phyloP scores from a whole-genome alignment of 2,888 invertebrate species.

The Brenthis hecate region DNA sequence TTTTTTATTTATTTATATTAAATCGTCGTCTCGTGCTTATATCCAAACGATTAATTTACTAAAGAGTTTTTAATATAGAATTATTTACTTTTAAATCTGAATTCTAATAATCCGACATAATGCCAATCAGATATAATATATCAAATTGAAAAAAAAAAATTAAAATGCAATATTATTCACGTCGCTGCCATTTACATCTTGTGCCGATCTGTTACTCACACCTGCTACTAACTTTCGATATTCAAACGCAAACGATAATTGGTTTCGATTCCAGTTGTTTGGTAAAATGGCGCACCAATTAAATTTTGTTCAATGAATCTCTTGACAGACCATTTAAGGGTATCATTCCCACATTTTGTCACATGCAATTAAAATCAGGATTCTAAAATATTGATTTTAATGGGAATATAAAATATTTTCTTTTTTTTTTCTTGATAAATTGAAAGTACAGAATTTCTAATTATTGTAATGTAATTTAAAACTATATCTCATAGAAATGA shows the following conservation, averaged over 20 bases:
- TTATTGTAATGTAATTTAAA: too few relatives aligned
- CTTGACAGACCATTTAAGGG: slow-evolving; percentile 28
- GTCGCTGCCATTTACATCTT: slow-evolving; percentile 47
- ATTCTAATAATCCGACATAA: too few relatives aligned
- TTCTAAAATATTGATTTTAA: slow-evolving; percentile 1
- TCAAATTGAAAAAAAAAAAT: background rate
- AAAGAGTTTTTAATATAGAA: too few relatives aligned
- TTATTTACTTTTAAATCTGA: too few relatives aligned
- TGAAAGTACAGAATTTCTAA: too few relatives aligned
- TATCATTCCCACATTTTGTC: background rate
- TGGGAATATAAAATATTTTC: too few relatives aligned
- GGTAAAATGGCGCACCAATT: slow-evolving; percentile 68
- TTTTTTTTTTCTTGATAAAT: too few relatives aligned
- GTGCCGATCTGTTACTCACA: slow-evolving; percentile 58
- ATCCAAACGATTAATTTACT: too few relatives aligned
- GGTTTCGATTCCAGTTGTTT: slow-evolving; percentile 74
- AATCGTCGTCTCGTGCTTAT: too few relatives aligned
- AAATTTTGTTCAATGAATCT: slow-evolving; percentile 64
- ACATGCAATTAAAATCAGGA: slow-evolving; percentile 2
- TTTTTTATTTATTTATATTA: too few relatives aligned
- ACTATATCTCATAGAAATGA: too few relatives aligned
- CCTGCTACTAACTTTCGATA: slow-evolving; percentile 77
- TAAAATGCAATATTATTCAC: background rate
- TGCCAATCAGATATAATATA: background rate
- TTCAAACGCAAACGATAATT: slow-evolving; percentile 76